Conservation (phyloP, 92 coral and sea anemone genomes). For the Phymanthus crucifer region DNA sequence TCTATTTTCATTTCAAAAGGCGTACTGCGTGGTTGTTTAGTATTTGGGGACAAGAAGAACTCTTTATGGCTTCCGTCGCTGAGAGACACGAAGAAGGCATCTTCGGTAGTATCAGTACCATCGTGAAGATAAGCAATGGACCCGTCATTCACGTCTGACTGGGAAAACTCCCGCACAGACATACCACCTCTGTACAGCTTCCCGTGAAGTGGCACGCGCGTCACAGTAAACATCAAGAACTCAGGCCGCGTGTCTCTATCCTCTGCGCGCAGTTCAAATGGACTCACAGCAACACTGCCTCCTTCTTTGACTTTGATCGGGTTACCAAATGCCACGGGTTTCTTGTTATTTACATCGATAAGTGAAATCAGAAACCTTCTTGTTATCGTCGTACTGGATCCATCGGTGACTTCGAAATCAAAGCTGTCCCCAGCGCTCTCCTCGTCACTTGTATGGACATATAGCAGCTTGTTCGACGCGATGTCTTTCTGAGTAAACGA, state of each 20-base stretch:
- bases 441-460: constrained; percentile 80
- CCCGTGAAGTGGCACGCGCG: constrained; percentile 88
- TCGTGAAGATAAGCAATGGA: constrained; percentile 85
- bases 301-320: constrained; percentile 77
- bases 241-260: constrained; percentile 84
- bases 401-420: constrained; percentile 95
- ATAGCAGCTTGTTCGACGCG: constrained; percentile 87
- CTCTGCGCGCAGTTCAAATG: constrained; percentile 88
- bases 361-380: constrained; percentile 75
- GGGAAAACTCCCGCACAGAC: constrained; percentile 75
- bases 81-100: constrained; percentile 66
- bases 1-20: constrained; percentile 60
- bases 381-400: constrained; percentile 61
- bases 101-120: constrained; percentile 84
- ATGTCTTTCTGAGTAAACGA: constrained; percentile 82
- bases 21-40: constrained; percentile 54
- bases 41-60: constrained; percentile 71
- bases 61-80: constrained; percentile 78
- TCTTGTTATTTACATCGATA: constrained; percentile 78
- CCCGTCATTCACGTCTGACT: constrained; percentile 75
- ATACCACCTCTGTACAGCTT: constrained; percentile 62
- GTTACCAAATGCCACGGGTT: constrained; percentile 62
- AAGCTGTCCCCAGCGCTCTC: constrained; percentile 85
- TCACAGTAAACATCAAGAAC: constrained; percentile 59
- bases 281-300: constrained; percentile 65